phyloP scores from a whole-genome alignment of 2,888 invertebrate species.

The Unio pictorum region DNA sequence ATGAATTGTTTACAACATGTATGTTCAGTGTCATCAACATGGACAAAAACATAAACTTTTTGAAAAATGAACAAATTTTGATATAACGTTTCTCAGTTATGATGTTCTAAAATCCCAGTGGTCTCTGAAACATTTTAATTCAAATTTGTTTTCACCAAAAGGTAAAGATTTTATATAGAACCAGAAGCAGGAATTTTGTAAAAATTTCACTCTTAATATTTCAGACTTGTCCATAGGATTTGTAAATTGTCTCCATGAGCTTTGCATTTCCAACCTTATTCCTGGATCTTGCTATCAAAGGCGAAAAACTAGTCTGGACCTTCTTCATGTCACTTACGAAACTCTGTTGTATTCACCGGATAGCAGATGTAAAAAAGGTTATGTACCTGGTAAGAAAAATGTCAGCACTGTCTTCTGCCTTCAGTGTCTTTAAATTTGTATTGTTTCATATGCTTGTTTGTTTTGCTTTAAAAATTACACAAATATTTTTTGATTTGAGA shows the following conservation, averaged over 20 bases:
- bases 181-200: too few species aligned
- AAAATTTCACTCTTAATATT: slow-evolving; percentile 11
- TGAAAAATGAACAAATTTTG: too few species aligned
- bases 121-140: too few species aligned
- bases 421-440: too few species aligned
- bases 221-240: slow-evolving; percentile 56
- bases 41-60: too few species aligned
- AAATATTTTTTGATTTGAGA: too few species aligned
- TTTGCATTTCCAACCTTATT: slow-evolving; percentile 74
- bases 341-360: slow-evolving; percentile 32
- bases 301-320: slow-evolving; percentile 67
- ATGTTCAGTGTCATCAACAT: too few species aligned
- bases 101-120: too few species aligned
- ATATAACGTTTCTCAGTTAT: too few species aligned
- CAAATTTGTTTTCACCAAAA: too few species aligned
- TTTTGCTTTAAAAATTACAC: neutral
- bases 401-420: neutral
- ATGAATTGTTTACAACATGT: too few species aligned
- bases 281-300: slow-evolving; percentile 81
- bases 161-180: too few species aligned
- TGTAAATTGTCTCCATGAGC: slow-evolving; percentile 73
- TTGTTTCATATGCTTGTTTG: neutral
- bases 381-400: slow-evolving; percentile 37
- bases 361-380: slow-evolving; percentile 44
- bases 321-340: slow-evolving; percentile 47